Evolutionary conservation across 1,140 invertebrate species (phyloP), one percentile per base, ranked within the genome.

Genomic region (Drosophila ohnishii): DNA sequence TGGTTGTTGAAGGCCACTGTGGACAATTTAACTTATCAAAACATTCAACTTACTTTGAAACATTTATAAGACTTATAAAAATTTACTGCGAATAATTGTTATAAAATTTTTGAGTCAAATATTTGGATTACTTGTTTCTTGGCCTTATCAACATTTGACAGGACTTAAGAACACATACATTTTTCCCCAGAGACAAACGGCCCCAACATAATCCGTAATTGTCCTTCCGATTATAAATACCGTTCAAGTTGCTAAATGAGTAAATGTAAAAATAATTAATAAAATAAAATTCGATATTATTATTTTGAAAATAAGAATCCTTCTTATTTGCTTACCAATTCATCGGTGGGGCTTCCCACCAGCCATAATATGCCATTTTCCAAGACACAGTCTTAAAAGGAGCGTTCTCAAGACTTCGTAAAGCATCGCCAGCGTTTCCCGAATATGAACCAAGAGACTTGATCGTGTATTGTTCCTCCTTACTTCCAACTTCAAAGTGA

Each of bases 261-360:
- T 22, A 44, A 44, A 44, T 45, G 19, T 44, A 22, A 13, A 44
- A 44, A 13, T 22, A 22, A 22, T 7, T 13, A 7, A 22, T 45
- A 13, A 25, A 25, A 25, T 13, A 22, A 5, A 6, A 9, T 42
- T 0, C 9, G 16, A 5, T 40, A n/a, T 40, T 39, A 7, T 44
- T 4, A 11, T 5, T 13, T 16, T 8, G 2, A 7, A 22, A 14
- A 22, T 3, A 35, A 0, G 2, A 2, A 9, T 35, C 34, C 10
- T 35, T 13, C 0, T 13, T 22, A 22, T 47, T 4, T 25, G 11
- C 45, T 47, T 28, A 47, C 45, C 45, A 47, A 11, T 47, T 7
- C 0, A 1, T 2, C 0, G 16, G 5, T 8, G 1, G 0, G 9
- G 0, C 5, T 0, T 0, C 0, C 53, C 53, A 56, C 53, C 53